Evolutionary conservation across 2,113 vertebrate species (phyloP).

Genomic region (Gorsachius goisagi): DNA sequence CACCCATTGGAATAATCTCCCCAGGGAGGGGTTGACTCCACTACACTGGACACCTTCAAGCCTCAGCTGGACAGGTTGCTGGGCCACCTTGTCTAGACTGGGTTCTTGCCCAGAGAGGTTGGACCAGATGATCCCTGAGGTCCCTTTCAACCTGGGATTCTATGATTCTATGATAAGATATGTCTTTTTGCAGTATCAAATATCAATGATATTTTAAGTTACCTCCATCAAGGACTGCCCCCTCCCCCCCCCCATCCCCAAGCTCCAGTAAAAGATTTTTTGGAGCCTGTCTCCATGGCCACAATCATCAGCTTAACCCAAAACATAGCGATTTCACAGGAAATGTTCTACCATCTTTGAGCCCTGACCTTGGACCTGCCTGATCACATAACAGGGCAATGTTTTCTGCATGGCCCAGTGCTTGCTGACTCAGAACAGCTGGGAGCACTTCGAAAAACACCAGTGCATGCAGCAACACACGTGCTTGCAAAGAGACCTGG

Average conservation of each 20-base stretch:
- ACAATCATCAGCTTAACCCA: not conserved
- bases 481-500: not conserved
- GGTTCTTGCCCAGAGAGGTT: no score
- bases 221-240: not conserved
- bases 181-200: not conserved
- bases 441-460: not conserved
- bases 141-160: no score
- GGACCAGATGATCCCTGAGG: no score
- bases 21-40: no score
- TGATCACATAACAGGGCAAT: not conserved
- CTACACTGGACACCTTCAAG: no score
- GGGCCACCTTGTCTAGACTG: no score
- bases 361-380: not conserved
- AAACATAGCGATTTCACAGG: not conserved
- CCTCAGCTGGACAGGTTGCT: no score
- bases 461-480: not conserved
- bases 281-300: not conserved
- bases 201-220: not conserved
- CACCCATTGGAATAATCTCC: no score
- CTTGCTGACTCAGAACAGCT: not conserved
- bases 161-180: not conserved
- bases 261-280: not conserved
- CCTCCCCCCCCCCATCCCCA: not conserved
- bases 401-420: not conserved
- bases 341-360: not conserved